Evolutionary conservation across 30 jellyfish, hydroid and myxozoan species (phyloP).

Genomic region (Aurelia sp.): DNA sequence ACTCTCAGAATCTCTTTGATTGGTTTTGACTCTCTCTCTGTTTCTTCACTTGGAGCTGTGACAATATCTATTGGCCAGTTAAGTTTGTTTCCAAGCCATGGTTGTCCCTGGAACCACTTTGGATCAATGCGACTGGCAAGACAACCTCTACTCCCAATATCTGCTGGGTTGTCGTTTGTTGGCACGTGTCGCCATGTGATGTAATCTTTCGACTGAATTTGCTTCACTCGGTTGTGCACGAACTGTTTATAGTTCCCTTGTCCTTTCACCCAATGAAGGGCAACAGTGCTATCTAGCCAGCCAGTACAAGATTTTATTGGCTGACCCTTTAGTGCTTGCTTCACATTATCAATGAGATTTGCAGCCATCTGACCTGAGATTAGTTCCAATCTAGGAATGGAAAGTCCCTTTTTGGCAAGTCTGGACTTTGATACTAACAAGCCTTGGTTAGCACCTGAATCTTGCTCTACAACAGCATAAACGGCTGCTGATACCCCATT

Average conservation of each 20-base stretch:
- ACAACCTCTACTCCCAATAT: slow-evolving; percentile 47
- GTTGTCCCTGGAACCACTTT: slow-evolving; percentile 45
- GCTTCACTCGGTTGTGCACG: slow-evolving; percentile 51
- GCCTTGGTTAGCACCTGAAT: slow-evolving; percentile 36
- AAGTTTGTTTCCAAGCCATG: slow-evolving; percentile 43
- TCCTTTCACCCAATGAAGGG: slow-evolving; percentile 47
- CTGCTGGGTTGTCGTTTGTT: slow-evolving; percentile 37
- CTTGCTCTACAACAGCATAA: slow-evolving; percentile 37
- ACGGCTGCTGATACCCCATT: slow-evolving; percentile 40
- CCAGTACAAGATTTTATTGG: slow-evolving; percentile 39
- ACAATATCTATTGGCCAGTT: slow-evolving; percentile 66
- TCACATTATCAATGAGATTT: slow-evolving; percentile 34
- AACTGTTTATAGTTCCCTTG: slow-evolving; percentile 43
- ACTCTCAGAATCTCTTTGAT: slow-evolving; percentile 46
- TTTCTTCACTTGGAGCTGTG: slow-evolving; percentile 39
- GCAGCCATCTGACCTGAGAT: slow-evolving; percentile 68
- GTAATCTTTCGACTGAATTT: slow-evolving; percentile 33
- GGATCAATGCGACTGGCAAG: slow-evolving; percentile 2
- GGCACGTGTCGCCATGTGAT: slow-evolving; percentile 45
- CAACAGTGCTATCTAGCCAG: slow-evolving; percentile 70
- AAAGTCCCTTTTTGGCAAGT: slow-evolving; percentile 14
- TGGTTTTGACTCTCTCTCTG: slow-evolving; percentile 48
- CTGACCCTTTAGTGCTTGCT: slow-evolving; percentile 22
- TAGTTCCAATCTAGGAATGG: slow-evolving; percentile 52
- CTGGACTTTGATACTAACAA: slow-evolving; percentile 49